Evolutionary conservation across 1,140 invertebrate species (phyloP), one percentile per base, ranked within the genome.

Genomic region (Dendroctonus valens): DNA sequence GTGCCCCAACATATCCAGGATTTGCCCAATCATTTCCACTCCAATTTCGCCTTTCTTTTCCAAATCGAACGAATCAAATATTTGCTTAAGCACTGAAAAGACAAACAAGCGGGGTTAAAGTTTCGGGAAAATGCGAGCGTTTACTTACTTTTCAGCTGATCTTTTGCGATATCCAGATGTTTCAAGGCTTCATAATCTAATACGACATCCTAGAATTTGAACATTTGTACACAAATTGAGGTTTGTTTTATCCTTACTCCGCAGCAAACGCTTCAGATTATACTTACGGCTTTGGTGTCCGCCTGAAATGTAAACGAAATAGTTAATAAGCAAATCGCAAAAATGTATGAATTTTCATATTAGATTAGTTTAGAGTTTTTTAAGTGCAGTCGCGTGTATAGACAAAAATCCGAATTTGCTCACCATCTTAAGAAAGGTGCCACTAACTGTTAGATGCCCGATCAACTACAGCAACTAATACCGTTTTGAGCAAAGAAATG

Each of bases 1-100:
- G 72, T 67, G 65, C 0, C 91, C 91, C 67, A 92, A 82, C 80
- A 91, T 91, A 74, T 91, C 89, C 49, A 93, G 79, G 73, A 92
- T 91, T 50, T 85, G 88, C 2, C 87, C 85, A 68, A 92, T 87
- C 83, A 91, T 89, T 64, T 86, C 84, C 52, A 87, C 85, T 59
- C 85, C 83, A 72, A 92, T 91, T 69, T 82, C 84, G 5, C 90
- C 89, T 57, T 86, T 87, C 72, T 89, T 89, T 53, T 91, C 89
- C 54, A 87, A 83, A 76, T 93, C 91, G 74, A 93, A 93, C 41
- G 91, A 89, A 70, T 89, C 86, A 78, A 93, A 93, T 12, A 89
- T 90, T 74, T 88, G 89, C 64, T 87, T 85, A 67, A 91, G 80
- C 80, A 91, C 90, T 91, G 73, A 37, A 73, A 73, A 59, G n/a